Evolutionary conservation across 2,888 invertebrate species (phyloP).

Genomic region (Pseudococcus viburni): DNA sequence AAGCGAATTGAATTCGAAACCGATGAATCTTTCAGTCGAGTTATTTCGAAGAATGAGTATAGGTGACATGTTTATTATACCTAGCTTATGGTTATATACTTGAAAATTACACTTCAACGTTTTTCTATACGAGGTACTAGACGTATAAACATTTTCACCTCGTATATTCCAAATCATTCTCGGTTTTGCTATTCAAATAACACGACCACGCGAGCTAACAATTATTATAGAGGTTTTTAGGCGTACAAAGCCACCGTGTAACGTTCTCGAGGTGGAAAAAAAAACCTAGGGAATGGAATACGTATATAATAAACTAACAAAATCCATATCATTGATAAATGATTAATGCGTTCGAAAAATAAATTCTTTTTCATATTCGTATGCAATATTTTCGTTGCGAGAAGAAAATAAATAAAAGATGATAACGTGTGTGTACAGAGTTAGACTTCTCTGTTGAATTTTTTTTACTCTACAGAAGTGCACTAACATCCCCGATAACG

Average conservation of each 20-base stretch:
- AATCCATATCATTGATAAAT: constrained; percentile 28
- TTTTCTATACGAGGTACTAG: constrained; percentile 12
- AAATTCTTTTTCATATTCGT: constrained; percentile 20
- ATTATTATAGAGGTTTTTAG: constrained; percentile 33
- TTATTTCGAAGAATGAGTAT: constrained; percentile 49
- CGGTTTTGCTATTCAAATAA: constrained; percentile 30
- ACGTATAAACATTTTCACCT: constrained; percentile 12
- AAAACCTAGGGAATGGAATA: background rate
- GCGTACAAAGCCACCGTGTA: constrained; percentile 44
- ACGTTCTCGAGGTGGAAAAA: background rate
- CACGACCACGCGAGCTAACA: constrained; percentile 47
- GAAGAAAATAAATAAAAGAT: background rate
- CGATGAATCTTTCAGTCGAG: constrained; percentile 53
- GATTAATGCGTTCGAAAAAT: constrained; percentile 38
- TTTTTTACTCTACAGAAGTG: background rate
- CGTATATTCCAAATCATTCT: constrained; percentile 31
- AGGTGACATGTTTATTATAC: constrained; percentile 51
- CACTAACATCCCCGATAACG: background rate
- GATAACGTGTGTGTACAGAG: background rate
- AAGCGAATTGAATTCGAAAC: constrained; percentile 51
- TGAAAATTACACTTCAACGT: constrained; percentile 55
- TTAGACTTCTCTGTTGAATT: background rate
- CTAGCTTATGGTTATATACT: constrained; percentile 30
- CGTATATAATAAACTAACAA: constrained; percentile 16
- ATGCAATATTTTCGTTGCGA: background rate